A percentile compares a stretch with the other conserved stretches of the same genome.
phyloP scores from a whole-genome alignment of 2,888 invertebrate genomes.

The Phyllotreta cruciferae region DNA sequence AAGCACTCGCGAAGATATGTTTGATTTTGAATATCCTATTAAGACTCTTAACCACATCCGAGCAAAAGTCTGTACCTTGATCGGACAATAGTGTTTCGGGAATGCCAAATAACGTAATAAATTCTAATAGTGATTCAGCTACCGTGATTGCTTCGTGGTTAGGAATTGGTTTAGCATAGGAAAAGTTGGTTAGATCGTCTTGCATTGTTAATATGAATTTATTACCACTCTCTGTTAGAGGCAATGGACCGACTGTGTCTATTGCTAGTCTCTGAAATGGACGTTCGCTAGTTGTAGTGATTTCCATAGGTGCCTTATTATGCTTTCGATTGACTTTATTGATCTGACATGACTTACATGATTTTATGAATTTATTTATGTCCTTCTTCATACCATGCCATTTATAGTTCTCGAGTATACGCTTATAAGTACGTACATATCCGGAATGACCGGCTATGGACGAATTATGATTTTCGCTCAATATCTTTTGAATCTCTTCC shows the following conservation, averaged over 20 bases:
- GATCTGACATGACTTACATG: constrained; percentile 42
- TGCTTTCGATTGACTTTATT: constrained; percentile 46
- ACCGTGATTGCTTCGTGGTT: constrained; percentile 51
- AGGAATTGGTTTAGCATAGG: constrained; percentile 38
- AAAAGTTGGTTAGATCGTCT: constrained; percentile 39
- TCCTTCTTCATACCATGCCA: constrained; percentile 38
- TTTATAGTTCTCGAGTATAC: constrained; percentile 40
- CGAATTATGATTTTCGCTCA: neutral
- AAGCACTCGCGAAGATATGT: constrained; percentile 47
- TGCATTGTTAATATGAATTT: too few species aligned
- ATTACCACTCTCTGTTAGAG: too few species aligned
- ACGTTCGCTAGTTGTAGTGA: too few species aligned
- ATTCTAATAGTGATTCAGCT: constrained; percentile 46
- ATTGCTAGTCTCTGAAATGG: too few species aligned
- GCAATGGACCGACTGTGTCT: too few species aligned
- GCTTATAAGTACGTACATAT: constrained; percentile 30
- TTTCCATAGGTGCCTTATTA: too few species aligned
- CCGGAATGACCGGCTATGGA: neutral
- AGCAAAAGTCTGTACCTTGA: constrained; percentile 54
- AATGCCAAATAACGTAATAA: constrained; percentile 53
- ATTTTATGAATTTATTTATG: constrained; percentile 36
- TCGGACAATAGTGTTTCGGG: constrained; percentile 54
- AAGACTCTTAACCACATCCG: constrained; percentile 49
- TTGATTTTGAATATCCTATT: constrained; percentile 49
- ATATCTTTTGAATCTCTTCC: neutral